Conservation (phyloP, 1,140 invertebrate species). For the Drosophila fuyamai region DNA sequence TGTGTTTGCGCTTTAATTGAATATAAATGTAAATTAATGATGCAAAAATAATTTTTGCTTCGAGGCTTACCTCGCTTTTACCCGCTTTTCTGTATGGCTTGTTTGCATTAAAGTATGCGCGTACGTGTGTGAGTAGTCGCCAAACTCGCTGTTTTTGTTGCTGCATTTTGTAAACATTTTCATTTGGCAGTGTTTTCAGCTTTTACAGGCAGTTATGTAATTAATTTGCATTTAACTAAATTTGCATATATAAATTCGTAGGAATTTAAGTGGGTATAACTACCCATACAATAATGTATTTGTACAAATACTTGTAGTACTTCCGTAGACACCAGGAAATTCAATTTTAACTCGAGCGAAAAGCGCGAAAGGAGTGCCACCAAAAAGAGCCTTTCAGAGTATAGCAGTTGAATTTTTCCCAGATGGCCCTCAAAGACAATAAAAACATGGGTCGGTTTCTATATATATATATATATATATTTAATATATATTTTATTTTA, state of each 20-base stretch:
- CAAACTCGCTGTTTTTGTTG: conserved; percentile 38
- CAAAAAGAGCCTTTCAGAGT: not conserved
- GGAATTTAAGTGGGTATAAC: conserved; percentile 56
- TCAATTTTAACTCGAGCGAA: conserved; percentile 3
- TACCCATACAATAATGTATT: conserved; percentile 14
- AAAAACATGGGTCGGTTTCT: conserved; percentile 24
- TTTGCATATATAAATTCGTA: conserved; percentile 80
- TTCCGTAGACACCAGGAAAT: not conserved
- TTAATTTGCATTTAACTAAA: conserved; percentile 82
- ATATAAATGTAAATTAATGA: conserved; percentile 84
- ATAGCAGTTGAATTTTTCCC: not conserved
- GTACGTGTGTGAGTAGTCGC: conserved; percentile 20
- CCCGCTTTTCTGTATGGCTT: conserved; percentile 37
- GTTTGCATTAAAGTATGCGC: conserved; percentile 41
- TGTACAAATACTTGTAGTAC: not conserved
- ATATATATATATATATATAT: conserved; percentile 43
- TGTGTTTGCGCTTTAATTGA: conserved; percentile 82
- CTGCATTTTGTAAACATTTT: conserved; percentile 71
- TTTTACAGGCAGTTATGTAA: conserved; percentile 67
- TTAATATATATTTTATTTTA: conserved; percentile 56
- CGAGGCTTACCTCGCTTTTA: conserved; percentile 59
- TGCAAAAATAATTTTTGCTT: conserved; percentile 83
- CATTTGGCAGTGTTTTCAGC: conserved; percentile 70
- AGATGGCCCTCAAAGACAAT: conserved; percentile 1
- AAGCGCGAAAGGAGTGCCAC: too few species aligned